phyloP scores from a whole-genome alignment of 2,888 invertebrate genomes.

The Leptinotarsa juncta region DNA sequence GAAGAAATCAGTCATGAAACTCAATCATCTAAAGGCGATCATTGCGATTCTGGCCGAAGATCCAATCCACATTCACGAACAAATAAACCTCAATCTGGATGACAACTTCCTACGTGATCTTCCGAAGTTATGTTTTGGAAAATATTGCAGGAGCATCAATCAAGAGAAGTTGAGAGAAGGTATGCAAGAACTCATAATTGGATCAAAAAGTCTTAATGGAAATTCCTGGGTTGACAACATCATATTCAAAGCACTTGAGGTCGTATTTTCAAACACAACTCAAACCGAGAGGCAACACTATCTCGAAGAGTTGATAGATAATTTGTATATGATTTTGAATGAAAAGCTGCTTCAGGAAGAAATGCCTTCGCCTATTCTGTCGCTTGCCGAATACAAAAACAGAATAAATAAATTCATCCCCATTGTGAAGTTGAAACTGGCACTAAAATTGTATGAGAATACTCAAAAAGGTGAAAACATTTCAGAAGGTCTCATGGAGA shows the following conservation, averaged over 20 bases:
- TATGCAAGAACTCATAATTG: background rate
- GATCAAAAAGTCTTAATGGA: background rate
- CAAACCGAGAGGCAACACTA: conserved; percentile 1
- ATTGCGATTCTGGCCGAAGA: background rate
- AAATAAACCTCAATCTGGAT: background rate
- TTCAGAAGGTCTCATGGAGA: background rate
- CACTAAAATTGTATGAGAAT: background rate
- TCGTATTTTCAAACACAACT: conserved; percentile 1
- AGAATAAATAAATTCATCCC: background rate
- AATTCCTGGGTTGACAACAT: background rate
- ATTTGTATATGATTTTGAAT: background rate
- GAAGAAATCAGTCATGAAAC: background rate
- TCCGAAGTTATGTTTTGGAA: background rate
- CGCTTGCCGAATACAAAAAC: background rate
- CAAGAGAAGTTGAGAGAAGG: background rate
- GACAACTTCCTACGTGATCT: background rate
- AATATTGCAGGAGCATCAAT: background rate
- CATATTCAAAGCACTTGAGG: background rate
- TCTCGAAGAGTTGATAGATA: background rate
- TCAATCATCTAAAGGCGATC: background rate
- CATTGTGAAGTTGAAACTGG: background rate
- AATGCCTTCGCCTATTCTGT: background rate
- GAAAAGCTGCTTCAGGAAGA: background rate
- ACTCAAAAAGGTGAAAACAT: background rate
- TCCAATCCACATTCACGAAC: background rate